phyloP scores from a whole-genome alignment of 2,888 invertebrate species.

The Cryptocheilus praepositus region DNA sequence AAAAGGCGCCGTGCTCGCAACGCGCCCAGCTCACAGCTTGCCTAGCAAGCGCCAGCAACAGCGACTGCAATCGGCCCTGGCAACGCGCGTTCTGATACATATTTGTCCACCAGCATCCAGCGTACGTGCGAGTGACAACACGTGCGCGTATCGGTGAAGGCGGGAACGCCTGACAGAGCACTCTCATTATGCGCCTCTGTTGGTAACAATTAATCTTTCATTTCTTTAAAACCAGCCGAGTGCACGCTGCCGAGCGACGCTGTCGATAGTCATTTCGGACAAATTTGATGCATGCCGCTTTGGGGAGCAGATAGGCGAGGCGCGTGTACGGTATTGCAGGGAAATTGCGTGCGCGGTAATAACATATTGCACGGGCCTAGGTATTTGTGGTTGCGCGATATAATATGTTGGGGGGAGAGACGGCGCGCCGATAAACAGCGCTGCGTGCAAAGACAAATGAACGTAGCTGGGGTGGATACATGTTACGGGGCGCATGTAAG shows the following conservation, averaged over 20 bases:
- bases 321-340: slow-evolving; percentile 30
- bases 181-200: slow-evolving; percentile 56
- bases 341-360: too few relatives aligned
- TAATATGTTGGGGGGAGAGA: too few relatives aligned
- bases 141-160: slow-evolving; percentile 10
- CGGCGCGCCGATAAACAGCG: too few relatives aligned
- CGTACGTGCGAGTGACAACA: slow-evolving; percentile 26
- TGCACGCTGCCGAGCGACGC: too few relatives aligned
- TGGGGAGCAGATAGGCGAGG: slow-evolving; percentile 10
- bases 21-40: background rate
- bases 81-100: slow-evolving; percentile 20
- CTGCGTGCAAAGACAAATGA: too few relatives aligned
- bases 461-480: too few relatives aligned
- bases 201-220: background rate
- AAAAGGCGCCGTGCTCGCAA: slow-evolving; percentile 62
- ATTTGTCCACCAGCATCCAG: slow-evolving; percentile 4
- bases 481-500: too few relatives aligned
- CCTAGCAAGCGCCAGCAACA: background rate
- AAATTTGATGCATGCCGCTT: too few relatives aligned
- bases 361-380: too few relatives aligned
- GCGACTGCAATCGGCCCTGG: slow-evolving; percentile 27
- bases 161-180: slow-evolving; percentile 46
- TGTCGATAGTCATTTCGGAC: too few relatives aligned
- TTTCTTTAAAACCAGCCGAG: too few relatives aligned
- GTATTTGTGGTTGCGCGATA: too few relatives aligned